Evolutionary conservation across 2,888 invertebrate genomes (phyloP), one percentile per base, ranked within the genome.

Genomic region (Cerceris rybyensis): DNA sequence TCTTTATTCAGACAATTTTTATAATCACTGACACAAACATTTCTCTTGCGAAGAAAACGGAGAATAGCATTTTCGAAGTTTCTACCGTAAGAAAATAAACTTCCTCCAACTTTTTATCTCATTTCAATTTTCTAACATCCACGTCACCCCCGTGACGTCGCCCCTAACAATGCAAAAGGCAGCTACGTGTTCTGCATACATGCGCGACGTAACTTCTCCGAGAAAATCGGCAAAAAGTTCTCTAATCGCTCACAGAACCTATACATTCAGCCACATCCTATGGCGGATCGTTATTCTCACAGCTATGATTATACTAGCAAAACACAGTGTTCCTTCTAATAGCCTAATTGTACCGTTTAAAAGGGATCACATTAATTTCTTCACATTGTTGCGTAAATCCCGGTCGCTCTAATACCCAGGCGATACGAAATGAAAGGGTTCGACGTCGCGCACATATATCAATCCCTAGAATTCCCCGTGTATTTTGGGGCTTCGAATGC

Each of bases 381-480:
- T 68, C 65, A 73, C 69, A 76, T 75, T 67, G 67, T 86, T 82
- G 75, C 82, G 86, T 78, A 82, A 86, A 82, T 66, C 49, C 49
- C 39, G 11, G 55, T 43, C 42, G 55, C 50, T 28, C 39, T 79
- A 73, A 65, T 68, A 50, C 49, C 49, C 59, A 63, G 69, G 69
- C 78, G 68, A 70, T 75, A 50, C 73, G 60, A 85, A 86, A 85
- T 85, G 84, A 86, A 77, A 79, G 85, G 86, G 75, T 85, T 78
- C 80, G 67, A 63, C 68, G 60, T 41, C 63, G 72, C 54, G 65
- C 72, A 75, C 80, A 73, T 84, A 84, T 82, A 84, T 85, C 86
- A 82, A 79, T 85, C 73, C 81, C 64, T 57, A 71, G 80, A 79
- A 80, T 79, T 63, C 67, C 70, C 17, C 2, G 70, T 64, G 60